A percentile compares a stretch with the other conserved stretches of the same genome.
Evolutionary conservation across 2,888 invertebrate species (phyloP).

Genomic region (Neoscelio sp.): DNA sequence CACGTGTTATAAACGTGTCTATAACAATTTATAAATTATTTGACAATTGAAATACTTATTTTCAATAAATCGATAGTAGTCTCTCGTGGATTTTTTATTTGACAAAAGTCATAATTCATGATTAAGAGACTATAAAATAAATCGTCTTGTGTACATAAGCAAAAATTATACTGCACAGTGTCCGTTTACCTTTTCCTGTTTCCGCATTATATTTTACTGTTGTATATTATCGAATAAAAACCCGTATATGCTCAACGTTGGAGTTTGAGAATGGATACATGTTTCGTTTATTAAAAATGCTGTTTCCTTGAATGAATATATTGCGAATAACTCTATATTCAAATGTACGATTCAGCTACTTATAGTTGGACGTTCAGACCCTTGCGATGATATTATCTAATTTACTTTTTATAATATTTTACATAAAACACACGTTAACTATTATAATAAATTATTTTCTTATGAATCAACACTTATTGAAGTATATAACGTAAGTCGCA

Average conservation of each 20-base stretch:
- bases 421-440: no score
- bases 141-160: conserved; percentile 13
- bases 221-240: conserved; percentile 55
- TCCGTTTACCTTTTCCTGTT: conserved; percentile 28
- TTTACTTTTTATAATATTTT: conserved; percentile 9
- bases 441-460: conserved; percentile 14
- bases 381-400: no score
- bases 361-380: no score
- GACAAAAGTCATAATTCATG: conserved; percentile 19
- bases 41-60: not conserved
- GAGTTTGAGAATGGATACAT: conserved; percentile 30
- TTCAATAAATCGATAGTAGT: no score
- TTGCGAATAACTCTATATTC: not conserved
- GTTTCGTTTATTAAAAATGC: conserved; percentile 15
- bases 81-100: not conserved
- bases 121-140: conserved; percentile 38
- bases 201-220: conserved; percentile 50
- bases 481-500: conserved; percentile 20
- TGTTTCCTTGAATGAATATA: conserved; percentile 25
- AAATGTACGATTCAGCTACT: conserved; percentile 33
- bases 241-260: not conserved
- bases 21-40: not conserved
- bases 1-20: not conserved
- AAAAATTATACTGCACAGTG: conserved; percentile 32
- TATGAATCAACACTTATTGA: conserved; percentile 33